A percentile compares a stretch with the other conserved stretches of the same genome.
Evolutionary conservation across 2,888 invertebrate genomes (phyloP).

Genomic region (Seira musarum): DNA sequence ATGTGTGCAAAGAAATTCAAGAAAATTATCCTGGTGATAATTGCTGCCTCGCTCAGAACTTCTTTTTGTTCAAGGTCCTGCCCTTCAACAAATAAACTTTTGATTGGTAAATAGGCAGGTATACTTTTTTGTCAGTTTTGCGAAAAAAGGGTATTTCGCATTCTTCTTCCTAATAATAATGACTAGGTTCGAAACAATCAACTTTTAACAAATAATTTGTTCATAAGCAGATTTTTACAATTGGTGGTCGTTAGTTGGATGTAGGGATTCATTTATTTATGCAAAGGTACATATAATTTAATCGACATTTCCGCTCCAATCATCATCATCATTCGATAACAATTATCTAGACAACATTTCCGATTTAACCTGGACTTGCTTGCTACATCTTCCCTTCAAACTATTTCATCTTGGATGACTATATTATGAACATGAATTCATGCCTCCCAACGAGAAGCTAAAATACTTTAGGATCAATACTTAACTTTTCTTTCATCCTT

Average conservation of each 20-base stretch:
- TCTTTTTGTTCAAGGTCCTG: constrained; percentile 38
- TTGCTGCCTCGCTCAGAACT: neutral
- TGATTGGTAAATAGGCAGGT: neutral
- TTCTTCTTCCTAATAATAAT: too few species aligned
- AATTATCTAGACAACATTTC: too few species aligned
- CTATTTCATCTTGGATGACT: neutral
- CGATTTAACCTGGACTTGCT: neutral
- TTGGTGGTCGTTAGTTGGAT: too few species aligned
- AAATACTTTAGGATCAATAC: neutral
- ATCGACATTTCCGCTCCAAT: too few species aligned
- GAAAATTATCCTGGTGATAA: constrained; percentile 3
- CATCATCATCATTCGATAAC: too few species aligned
- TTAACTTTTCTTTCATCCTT: neutral
- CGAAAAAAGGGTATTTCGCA: neutral
- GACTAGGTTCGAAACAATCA: too few species aligned
- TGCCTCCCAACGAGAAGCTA: neutral
- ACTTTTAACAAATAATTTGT: too few species aligned
- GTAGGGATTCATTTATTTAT: too few species aligned
- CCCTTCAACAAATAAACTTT: constrained; percentile 37
- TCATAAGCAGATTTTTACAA: too few species aligned
- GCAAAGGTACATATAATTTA: too few species aligned
- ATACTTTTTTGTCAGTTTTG: constrained; percentile 5
- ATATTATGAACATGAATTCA: neutral
- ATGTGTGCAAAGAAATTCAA: neutral
- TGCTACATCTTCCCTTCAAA: neutral